phyloP scores from a whole-genome alignment of 1,140 invertebrate genomes.

The Coenobita brevimanus region DNA sequence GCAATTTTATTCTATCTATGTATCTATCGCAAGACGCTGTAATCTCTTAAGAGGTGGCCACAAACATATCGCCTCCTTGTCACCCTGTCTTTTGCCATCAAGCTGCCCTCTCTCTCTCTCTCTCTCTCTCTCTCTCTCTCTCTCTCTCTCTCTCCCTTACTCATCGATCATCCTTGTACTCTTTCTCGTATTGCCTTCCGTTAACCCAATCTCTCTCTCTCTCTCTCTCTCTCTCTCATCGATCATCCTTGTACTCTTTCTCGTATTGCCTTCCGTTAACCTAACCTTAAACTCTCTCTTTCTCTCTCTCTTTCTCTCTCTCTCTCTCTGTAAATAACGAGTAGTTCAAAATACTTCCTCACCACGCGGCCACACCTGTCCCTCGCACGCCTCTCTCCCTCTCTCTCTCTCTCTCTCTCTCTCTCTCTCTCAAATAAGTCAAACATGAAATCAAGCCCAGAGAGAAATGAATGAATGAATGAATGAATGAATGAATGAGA shows the following conservation, averaged over 20 bases:
- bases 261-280: not conserved
- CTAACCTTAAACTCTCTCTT: not conserved
- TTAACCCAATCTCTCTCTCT: not conserved
- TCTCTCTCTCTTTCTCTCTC: not conserved
- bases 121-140: constrained; percentile 13
- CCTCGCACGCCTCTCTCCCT: too few relatives aligned
- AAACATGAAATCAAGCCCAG: not conserved
- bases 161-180: not conserved
- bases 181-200: not conserved
- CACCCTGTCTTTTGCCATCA: too few relatives aligned
- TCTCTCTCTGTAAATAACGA: not conserved
- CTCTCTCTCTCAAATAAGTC: too few relatives aligned
- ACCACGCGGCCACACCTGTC: too few relatives aligned
- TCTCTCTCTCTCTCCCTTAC: not conserved
- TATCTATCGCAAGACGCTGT: too few relatives aligned
- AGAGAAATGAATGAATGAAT: not conserved
- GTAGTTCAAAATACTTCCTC: not conserved
- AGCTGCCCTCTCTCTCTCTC: too few relatives aligned
- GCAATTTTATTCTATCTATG: not conserved
- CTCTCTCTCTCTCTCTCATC: not conserved
- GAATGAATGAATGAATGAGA: too few relatives aligned
- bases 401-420: too few relatives aligned
- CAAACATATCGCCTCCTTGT: too few relatives aligned
- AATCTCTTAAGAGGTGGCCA: too few relatives aligned
- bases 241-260: not conserved